Percentiles rank a stretch among this genome's conserved stretches.
These are phyloP conservation scores for Rhysida immarginata DNA, from an alignment of 1,140 invertebrate species.

Conservation along the genomic window DNA sequence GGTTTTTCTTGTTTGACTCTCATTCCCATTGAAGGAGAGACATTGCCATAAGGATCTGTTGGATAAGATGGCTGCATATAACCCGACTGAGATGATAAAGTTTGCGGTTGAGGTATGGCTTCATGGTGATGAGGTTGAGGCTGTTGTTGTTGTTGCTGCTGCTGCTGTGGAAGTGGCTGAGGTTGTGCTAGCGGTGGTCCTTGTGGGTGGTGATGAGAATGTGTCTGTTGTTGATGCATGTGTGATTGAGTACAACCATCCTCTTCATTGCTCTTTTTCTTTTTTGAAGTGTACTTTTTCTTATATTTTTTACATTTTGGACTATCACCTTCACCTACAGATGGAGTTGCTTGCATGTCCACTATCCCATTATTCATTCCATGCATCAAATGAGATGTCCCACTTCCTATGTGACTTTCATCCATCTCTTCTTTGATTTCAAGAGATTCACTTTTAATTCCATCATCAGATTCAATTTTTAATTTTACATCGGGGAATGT, in stretches of 20 bases:
- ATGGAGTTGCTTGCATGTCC: not conserved
- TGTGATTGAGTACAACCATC: conserved; percentile 15
- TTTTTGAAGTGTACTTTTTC: conserved; percentile 67
- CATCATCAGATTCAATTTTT: conserved; percentile 19
- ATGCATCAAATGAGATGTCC: not conserved
- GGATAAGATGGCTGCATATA: not conserved
- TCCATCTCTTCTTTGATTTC: conserved; percentile 6
- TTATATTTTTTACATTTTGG: conserved; percentile 30
- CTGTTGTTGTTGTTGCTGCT: conserved; percentile 23
- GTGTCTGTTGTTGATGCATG: conserved; percentile 16
- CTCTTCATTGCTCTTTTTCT: conserved; percentile 58
- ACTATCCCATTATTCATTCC: not conserved
- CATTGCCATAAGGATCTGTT: conserved; percentile 6
- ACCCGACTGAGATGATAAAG: not conserved
- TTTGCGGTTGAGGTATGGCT: not conserved
- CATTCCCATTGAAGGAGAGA: conserved; percentile 9
- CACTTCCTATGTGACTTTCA: conserved; percentile 27
- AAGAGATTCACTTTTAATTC: conserved; percentile 9
- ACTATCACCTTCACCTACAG: no score
- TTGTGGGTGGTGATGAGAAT: no score
- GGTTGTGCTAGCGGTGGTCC: not conserved
- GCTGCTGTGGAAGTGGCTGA: conserved; percentile 37
- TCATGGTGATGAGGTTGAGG: not conserved
- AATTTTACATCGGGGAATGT: conserved; percentile 47
- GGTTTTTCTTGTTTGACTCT: conserved; percentile 4